Conservation (phyloP, 2,888 invertebrate genomes). For the Thelaira solivaga region DNA sequence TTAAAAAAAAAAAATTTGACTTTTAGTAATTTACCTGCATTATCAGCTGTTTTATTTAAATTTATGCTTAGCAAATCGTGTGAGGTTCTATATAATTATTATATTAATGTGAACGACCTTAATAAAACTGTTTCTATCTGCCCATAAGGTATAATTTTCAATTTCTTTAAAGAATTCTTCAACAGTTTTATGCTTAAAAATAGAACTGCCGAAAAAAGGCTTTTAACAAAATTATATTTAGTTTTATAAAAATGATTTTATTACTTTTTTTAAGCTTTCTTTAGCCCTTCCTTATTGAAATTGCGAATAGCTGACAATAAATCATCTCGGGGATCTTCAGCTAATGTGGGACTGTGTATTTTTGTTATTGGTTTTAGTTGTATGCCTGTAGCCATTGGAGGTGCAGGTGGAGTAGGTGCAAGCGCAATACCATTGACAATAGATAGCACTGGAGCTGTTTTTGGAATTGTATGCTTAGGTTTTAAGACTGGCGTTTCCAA, state of each 20-base stretch:
- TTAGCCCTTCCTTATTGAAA: slow-evolving; percentile 79
- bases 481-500: slow-evolving; percentile 68
- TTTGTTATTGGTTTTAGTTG: slow-evolving; percentile 62
- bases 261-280: slow-evolving; percentile 66
- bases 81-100: too few relatives aligned
- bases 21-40: too few relatives aligned
- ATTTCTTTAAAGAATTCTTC: too few relatives aligned
- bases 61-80: too few relatives aligned
- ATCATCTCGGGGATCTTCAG: slow-evolving; percentile 81
- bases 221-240: not conserved
- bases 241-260: not conserved
- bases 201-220: not conserved
- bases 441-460: slow-evolving; percentile 47
- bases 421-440: not conserved
- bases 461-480: slow-evolving; percentile 17
- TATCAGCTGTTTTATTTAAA: too few relatives aligned
- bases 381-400: slow-evolving; percentile 69
- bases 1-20: too few relatives aligned
- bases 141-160: too few relatives aligned
- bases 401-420: slow-evolving; percentile 61
- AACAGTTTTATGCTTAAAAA: not conserved
- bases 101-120: too few relatives aligned
- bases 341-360: slow-evolving; percentile 63
- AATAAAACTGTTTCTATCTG: too few relatives aligned
- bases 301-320: slow-evolving; percentile 84